A percentile compares a stretch with the other conserved stretches of the same genome.
phyloP scores from a whole-genome alignment of 2,113 vertebrate genomes.

The Colistium nudipinnis region DNA sequence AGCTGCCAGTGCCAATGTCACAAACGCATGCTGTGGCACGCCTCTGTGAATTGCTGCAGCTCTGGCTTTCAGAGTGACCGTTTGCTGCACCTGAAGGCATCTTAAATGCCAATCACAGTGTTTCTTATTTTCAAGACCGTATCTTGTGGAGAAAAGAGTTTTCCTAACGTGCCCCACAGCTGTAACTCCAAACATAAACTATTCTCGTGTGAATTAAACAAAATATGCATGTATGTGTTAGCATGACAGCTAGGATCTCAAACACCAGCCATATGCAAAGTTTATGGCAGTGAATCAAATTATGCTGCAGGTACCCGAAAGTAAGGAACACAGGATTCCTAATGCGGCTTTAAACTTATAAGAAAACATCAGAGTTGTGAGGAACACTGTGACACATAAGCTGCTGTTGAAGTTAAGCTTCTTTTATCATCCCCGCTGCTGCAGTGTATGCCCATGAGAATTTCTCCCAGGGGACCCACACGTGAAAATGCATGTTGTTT shows the following conservation, averaged over 20 bases:
- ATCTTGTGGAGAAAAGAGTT: background rate
- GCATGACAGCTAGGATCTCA: background rate
- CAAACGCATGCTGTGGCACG: background rate
- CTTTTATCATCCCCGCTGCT: background rate
- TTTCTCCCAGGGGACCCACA: constrained; percentile 13
- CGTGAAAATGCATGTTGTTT: constrained; percentile 2
- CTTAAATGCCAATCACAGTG: background rate
- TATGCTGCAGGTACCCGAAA: background rate
- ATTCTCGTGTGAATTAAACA: background rate
- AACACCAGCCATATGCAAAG: background rate
- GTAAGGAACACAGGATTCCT: background rate
- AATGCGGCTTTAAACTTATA: background rate
- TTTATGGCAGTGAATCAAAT: background rate
- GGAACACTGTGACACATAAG: background rate
- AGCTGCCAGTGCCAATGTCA: background rate
- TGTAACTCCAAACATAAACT: background rate
- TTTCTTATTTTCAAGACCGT: background rate
- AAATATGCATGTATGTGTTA: background rate
- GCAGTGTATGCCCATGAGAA: background rate
- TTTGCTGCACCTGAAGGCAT: background rate
- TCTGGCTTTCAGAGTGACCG: background rate
- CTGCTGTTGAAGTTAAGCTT: no score
- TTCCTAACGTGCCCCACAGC: background rate
- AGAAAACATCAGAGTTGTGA: background rate
- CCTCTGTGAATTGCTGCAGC: background rate